These are phyloP conservation scores for Keiferia lycopersicella DNA, from an alignment of 2,888 invertebrate genomes.

Conservation along the genomic window DNA sequence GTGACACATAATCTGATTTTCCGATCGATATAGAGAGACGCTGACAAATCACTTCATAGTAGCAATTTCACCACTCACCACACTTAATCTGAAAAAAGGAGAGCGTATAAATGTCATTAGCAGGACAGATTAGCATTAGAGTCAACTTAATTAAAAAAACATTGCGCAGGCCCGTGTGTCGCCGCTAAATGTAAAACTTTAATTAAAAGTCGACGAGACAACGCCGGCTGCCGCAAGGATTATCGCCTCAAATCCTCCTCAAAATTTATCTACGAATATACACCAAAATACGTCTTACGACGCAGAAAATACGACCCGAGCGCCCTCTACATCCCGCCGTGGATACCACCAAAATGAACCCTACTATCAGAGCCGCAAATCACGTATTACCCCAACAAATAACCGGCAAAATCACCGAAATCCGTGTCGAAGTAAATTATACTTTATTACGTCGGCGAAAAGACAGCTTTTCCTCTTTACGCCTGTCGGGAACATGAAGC, in stretches of 20 bases:
- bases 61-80: background rate
- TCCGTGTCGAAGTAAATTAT: conserved; percentile 54
- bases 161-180: conserved; percentile 5
- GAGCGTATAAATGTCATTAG: background rate
- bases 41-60: background rate
- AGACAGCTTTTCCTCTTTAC: conserved; percentile 49
- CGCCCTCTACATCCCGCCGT: conserved; percentile 30
- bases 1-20: background rate
- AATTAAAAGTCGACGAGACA: conserved; percentile 64
- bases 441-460: conserved; percentile 54
- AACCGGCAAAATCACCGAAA: conserved; percentile 59
- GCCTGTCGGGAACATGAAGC: conserved; percentile 36
- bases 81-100: background rate
- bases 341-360: conserved; percentile 49
- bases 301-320: conserved; percentile 41
- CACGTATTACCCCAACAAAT: conserved; percentile 74
- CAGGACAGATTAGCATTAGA: background rate
- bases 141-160: background rate
- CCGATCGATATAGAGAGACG: background rate
- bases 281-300: conserved; percentile 45
- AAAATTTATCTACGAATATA: conserved; percentile 41
- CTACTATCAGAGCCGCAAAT: conserved; percentile 66
- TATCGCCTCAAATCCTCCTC: conserved; percentile 43
- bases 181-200: conserved; percentile 47
- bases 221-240: conserved; percentile 43